Evolutionary conservation across 92 coral and sea anemone species (phyloP), one percentile per base, ranked within the genome.

Genomic region (Bergia puertoricense): DNA sequence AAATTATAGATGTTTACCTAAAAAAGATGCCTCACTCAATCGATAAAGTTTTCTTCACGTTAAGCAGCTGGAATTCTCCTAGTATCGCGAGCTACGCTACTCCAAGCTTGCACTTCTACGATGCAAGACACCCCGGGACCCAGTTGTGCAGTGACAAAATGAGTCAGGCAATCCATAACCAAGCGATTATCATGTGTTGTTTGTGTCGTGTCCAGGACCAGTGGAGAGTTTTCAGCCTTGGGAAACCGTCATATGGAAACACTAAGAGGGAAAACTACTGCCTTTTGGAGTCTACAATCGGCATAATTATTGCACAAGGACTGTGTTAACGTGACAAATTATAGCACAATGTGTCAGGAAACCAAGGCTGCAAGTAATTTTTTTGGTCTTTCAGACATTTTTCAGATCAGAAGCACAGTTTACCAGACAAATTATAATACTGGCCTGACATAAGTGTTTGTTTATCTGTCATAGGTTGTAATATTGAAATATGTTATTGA

Each of bases 1-100:
- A 89, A 0, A 59, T 86, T 15, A 90, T 92, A 74, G 50, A 92
- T 36, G 84, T 92, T 37, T 48, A 44, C 65, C 86, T 92, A 0
- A 88, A 85, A n/a, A 54, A 44, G 14, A 88, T 92, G 57, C 94
- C 94, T 5, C 40, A 6, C 15, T 80, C 85, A 48, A 88, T 92
- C 45, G 89, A 92, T 67, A 92, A 88, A 77, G 85, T 92, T 23
- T 90, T 92, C 75, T 90, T 92, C 43, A 92, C 94, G 3, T 79
- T 92, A 14, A 92, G 94, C 51, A 88, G 92, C 65, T 92, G 94
- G 94, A 80, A 85, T 20, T 82, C 94, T 13, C 85, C 91, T 44
- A 86, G 85, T 44, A 87, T 92, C 87, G 83, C 92, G 57, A 67
- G 57, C 16, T 92, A 90, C 37, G 45, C 81, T 40, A 77, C 88